phyloP scores from a whole-genome alignment of 2,888 invertebrate genomes.

The Calephelis perditalis region DNA sequence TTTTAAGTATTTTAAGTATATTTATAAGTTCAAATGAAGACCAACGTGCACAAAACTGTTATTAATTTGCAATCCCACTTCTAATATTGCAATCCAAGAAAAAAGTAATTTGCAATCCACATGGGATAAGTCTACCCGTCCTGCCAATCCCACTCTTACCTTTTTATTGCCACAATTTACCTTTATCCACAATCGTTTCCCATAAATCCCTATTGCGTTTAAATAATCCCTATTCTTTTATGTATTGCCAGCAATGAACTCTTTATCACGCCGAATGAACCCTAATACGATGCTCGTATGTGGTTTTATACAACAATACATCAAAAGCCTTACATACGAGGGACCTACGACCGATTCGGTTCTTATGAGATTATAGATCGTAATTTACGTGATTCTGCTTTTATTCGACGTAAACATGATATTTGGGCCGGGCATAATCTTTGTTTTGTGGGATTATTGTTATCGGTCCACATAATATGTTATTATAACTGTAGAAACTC shows the following conservation, averaged over 20 bases:
- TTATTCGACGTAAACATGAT: slow-evolving; percentile 64
- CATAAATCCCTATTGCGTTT: slow-evolving; percentile 7
- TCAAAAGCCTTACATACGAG: slow-evolving; percentile 60
- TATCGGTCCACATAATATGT: slow-evolving; percentile 33
- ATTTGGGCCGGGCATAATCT: slow-evolving; percentile 36
- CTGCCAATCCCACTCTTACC: too few relatives aligned
- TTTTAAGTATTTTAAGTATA: too few relatives aligned
- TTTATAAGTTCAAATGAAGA: too few relatives aligned
- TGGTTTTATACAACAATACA: slow-evolving; percentile 64
- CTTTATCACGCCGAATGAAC: slow-evolving; percentile 36
- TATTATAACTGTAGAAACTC: slow-evolving; percentile 1
- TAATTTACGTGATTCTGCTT: slow-evolving; percentile 51
- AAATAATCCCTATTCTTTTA: slow-evolving; percentile 19
- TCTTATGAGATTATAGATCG: slow-evolving; percentile 48
- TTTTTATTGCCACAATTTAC: too few relatives aligned
- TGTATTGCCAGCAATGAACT: slow-evolving; percentile 22
- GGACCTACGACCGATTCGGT: slow-evolving; percentile 34
- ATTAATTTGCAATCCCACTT: too few relatives aligned
- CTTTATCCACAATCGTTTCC: too few relatives aligned
- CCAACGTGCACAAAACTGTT: too few relatives aligned
- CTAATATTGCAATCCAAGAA: too few relatives aligned
- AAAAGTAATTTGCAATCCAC: too few relatives aligned
- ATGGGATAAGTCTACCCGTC: too few relatives aligned
- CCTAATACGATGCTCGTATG: slow-evolving; percentile 39
- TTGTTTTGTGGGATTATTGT: slow-evolving; percentile 27